These are phyloP conservation scores for Craniophora ligustri DNA, from an alignment of 2,888 invertebrate genomes.

Conservation along the genomic window DNA sequence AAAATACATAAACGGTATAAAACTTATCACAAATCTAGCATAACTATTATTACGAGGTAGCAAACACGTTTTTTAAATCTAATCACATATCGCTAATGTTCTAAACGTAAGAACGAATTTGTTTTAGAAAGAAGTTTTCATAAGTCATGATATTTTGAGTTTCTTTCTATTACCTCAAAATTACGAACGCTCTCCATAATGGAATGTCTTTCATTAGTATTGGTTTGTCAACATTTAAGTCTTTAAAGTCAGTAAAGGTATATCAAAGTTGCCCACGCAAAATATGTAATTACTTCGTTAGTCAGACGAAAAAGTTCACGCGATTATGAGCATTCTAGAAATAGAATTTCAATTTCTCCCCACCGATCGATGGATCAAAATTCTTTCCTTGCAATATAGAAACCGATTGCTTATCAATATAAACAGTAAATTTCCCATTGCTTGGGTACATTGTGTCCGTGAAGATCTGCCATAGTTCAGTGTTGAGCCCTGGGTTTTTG, in stretches of 20 bases:
- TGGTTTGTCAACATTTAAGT: neutral
- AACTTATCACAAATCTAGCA: constrained; percentile 24
- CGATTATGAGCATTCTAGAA: constrained; percentile 54
- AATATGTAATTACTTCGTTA: neutral
- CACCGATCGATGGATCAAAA: constrained; percentile 74
- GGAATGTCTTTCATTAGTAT: neutral
- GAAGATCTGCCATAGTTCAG: constrained; percentile 75
- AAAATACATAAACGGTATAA: constrained; percentile 24
- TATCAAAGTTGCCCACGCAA: too few relatives aligned
- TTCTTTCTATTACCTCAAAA: neutral
- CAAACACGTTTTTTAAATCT: neutral
- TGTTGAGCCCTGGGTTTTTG: constrained; percentile 79
- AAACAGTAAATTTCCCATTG: constrained; percentile 71
- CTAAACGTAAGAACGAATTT: neutral
- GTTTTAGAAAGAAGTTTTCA: neutral
- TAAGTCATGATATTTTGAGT: neutral
- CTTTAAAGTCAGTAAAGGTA: neutral
- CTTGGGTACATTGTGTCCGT: constrained; percentile 64
- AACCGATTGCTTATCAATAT: constrained; percentile 74
- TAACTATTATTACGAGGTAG: constrained; percentile 3
- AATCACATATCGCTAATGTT: neutral
- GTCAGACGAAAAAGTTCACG: neutral
- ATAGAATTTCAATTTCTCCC: constrained; percentile 73
- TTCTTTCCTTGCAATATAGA: constrained; percentile 66
- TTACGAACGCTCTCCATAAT: too few relatives aligned